Conservation (phyloP, 2,113 vertebrate genomes). For the Trematomus loennbergii region DNA sequence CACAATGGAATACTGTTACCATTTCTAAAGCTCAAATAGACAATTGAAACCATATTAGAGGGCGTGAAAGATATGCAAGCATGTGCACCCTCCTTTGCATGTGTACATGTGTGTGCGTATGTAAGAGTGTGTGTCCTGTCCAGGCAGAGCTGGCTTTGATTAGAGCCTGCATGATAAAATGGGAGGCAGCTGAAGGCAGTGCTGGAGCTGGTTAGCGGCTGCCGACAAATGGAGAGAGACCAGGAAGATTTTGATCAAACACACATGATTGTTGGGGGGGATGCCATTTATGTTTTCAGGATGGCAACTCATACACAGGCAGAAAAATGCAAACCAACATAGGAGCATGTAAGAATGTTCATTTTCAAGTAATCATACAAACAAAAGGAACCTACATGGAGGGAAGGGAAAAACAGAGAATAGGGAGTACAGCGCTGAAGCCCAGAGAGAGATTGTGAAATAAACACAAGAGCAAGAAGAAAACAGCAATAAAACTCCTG, state of each 20-base stretch:
- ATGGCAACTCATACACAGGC: slow-evolving; percentile 53
- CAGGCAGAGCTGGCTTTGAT: slow-evolving; percentile 77
- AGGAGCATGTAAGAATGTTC: slow-evolving; percentile 49
- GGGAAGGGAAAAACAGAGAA: slow-evolving; percentile 49
- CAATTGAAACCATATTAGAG: slow-evolving; percentile 74
- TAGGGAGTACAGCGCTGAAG: slow-evolving; percentile 14
- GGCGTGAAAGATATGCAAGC: slow-evolving; percentile 38
- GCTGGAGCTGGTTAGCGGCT: slow-evolving; percentile 77
- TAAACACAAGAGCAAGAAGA: slow-evolving; percentile 61
- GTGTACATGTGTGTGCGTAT: slow-evolving; percentile 38
- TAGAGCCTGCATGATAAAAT: slow-evolving; percentile 77
- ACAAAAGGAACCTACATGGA: slow-evolving; percentile 44
- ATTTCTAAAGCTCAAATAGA: slow-evolving; percentile 68
- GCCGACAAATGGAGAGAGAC: slow-evolving; percentile 72
- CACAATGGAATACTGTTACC: slow-evolving; percentile 57
- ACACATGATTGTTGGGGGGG: slow-evolving; percentile 62
- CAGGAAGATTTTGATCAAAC: slow-evolving; percentile 82
- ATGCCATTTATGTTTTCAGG: slow-evolving; percentile 76
- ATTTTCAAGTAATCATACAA: slow-evolving; percentile 58
- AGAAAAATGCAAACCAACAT: slow-evolving; percentile 56
- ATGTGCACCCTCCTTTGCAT: slow-evolving; percentile 47
- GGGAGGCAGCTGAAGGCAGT: slow-evolving; percentile 76
- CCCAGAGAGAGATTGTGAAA: slow-evolving; percentile 45
- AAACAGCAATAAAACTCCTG: slow-evolving; percentile 71
- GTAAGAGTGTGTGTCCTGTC: slow-evolving; percentile 47